These are phyloP conservation scores for Troilus luridus DNA, from an alignment of 2,888 invertebrate genomes.

Conservation along the genomic window DNA sequence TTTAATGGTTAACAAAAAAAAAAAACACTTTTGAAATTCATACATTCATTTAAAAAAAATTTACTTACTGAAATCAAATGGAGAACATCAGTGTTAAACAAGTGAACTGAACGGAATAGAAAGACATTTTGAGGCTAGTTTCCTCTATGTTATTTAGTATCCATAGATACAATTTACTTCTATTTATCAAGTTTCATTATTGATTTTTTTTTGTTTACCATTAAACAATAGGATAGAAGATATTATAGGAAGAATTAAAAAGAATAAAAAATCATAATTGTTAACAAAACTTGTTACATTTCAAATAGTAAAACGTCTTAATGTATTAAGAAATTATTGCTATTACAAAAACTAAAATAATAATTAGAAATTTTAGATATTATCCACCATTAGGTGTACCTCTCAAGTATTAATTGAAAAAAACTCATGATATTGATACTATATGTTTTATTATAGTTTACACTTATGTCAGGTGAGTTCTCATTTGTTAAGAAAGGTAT, in stretches of 20 bases:
- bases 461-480: no score
- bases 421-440: background rate
- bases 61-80: constrained; percentile 5
- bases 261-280: background rate
- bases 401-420: no score
- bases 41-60: background rate
- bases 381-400: no score
- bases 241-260: background rate
- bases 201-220: background rate
- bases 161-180: background rate
- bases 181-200: background rate
- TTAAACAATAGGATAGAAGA: background rate
- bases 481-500: no score
- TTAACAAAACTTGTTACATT: no score
- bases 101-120: background rate
- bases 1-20: background rate
- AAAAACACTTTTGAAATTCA: background rate
- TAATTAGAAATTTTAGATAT: no score
- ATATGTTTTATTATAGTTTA: no score
- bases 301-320: no score
- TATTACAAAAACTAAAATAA: no score
- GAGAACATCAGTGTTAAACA: background rate
- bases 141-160: background rate
- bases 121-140: background rate
- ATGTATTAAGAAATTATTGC: no score